Percentiles rank a stretch among this genome's conserved stretches.
Evolutionary conservation across 2,888 invertebrate genomes (phyloP).

Genomic region (Noctua fimbriata): DNA sequence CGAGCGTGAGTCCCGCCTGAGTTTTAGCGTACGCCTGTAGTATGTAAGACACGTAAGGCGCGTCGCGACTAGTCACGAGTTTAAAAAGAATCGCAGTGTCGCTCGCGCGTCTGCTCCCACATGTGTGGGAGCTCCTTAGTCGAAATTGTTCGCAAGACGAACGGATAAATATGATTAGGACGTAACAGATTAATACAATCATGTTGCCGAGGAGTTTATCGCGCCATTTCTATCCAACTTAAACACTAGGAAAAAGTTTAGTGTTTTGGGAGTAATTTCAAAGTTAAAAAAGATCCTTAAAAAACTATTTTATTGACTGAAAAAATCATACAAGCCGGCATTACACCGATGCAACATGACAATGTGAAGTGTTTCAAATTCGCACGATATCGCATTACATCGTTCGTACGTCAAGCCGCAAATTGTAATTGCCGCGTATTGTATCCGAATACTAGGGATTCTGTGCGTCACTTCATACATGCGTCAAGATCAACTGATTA

Average conservation of each 20-base stretch:
- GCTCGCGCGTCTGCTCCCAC: not conserved
- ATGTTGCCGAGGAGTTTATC: not conserved
- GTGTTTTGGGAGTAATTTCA: not conserved
- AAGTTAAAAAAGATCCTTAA: not conserved
- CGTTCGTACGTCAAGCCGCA: not conserved
- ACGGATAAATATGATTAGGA: not conserved
- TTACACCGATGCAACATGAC: not conserved
- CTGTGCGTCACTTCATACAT: slow-evolving; percentile 16
- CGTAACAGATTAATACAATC: not conserved
- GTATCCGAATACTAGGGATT: not conserved
- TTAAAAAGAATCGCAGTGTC: not conserved
- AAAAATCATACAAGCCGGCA: not conserved
- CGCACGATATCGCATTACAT: not conserved
- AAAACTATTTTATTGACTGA: not conserved
- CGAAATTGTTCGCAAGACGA: not conserved
- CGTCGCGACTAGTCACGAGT: not conserved
- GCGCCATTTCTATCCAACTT: not conserved
- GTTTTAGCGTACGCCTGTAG: not conserved
- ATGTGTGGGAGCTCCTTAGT: not conserved
- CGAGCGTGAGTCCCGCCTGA: not conserved
- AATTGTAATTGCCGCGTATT: not conserved
- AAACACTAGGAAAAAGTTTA: not conserved
- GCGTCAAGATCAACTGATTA: slow-evolving; percentile 29
- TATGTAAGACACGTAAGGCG: not conserved
- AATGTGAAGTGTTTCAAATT: not conserved